Evolutionary conservation across 2,797 vertebrate genomes (phyloP).

Genomic region (Centroberyx gerrardi): DNA sequence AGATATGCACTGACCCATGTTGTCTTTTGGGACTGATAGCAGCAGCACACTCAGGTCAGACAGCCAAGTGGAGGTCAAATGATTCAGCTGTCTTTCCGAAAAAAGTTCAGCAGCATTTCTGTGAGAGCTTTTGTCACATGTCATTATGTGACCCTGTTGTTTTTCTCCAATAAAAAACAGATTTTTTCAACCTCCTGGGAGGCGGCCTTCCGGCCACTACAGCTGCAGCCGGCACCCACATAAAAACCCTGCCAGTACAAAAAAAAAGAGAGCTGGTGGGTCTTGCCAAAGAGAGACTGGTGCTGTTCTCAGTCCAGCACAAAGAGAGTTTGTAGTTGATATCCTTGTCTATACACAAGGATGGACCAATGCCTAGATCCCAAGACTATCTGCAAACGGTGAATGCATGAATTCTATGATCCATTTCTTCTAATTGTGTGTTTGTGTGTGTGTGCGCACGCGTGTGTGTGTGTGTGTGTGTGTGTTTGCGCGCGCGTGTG

Average conservation of each 20-base stretch:
- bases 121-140: conserved; percentile 65
- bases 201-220: conserved; percentile 72
- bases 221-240: conserved; percentile 75
- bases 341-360: conserved; percentile 50
- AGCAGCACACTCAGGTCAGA: conserved; percentile 53
- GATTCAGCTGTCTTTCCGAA: conserved; percentile 65
- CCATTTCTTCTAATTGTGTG: conserved; percentile 40
- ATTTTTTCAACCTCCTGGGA: conserved; percentile 63
- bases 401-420: conserved; percentile 35
- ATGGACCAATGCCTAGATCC: conserved; percentile 24
- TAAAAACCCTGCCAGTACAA: conserved; percentile 62
- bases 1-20: conserved; percentile 16
- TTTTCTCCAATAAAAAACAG: conserved; percentile 70
- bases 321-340: conserved; percentile 65
- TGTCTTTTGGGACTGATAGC: conserved; percentile 42
- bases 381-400: conserved; percentile 15
- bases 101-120: conserved; percentile 45
- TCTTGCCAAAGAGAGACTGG: conserved; percentile 65
- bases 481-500: conserved; percentile 12
- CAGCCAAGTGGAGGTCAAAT: conserved; percentile 63
- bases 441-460: conserved; percentile 23
- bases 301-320: conserved; percentile 64
- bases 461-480: conserved; percentile 27
- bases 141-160: conserved; percentile 71
- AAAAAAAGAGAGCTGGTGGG: conserved; percentile 12